A percentile compares a stretch with the other conserved stretches of the same genome.
Evolutionary conservation across 2,113 vertebrate species (phyloP).

Genomic region (Pristiophorus japonicus): DNA sequence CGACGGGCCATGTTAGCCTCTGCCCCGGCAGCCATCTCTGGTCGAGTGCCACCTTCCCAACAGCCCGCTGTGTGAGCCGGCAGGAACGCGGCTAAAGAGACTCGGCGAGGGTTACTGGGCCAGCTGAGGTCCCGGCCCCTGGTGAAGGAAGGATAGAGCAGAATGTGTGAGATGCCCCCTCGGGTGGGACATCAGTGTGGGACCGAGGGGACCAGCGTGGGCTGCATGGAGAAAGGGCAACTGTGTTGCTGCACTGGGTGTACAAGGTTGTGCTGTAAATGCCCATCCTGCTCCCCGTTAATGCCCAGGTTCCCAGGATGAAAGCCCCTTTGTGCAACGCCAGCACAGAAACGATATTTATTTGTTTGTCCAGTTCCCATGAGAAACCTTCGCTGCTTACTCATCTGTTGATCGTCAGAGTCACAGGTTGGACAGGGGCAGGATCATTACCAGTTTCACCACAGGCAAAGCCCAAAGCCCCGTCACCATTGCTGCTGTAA

Average conservation of each 20-base stretch:
- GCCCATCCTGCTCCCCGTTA: no score
- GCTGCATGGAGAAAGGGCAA: no score
- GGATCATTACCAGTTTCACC: background rate
- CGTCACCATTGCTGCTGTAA: background rate
- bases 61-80: background rate
- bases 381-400: background rate
- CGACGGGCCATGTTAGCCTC: no score
- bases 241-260: no score
- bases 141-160: no score
- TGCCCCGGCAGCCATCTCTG: background rate
- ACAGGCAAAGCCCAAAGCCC: background rate
- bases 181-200: no score
- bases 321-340: no score
- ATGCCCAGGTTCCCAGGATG: no score
- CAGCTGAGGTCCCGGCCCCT: background rate
- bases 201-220: no score
- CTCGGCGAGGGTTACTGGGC: background rate
- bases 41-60: background rate
- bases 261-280: no score
- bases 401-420: background rate
- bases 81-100: background rate
- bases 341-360: no score
- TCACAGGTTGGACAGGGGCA: background rate
- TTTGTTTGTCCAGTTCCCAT: background rate
- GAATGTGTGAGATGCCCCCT: no score